Base-by-base conservation (phyloP, 2,113 vertebrate genomes). In the Myiozetetes cayanensis region DNA sequence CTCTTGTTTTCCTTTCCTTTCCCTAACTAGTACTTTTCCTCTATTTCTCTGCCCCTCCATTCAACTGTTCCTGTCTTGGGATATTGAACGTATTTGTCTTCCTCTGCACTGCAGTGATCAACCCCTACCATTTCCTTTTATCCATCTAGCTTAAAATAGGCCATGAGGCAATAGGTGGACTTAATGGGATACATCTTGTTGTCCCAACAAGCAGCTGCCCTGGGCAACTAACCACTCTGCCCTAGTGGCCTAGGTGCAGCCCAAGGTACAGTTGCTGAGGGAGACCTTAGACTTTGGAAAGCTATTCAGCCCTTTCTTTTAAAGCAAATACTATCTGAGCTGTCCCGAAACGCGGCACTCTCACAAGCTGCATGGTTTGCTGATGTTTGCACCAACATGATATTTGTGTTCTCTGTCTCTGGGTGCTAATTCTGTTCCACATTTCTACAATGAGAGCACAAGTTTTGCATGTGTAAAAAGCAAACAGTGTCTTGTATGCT, bases 281-380 rank as follows among this genome's bases (percentile, higher is more conserved):
- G 67, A 66, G 25, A 77, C 41, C 43, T 88, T 22, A 16, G 30
- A 28, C 43, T 49, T 41, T 24, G 22, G 37, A 63, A 58, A 74
- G 52, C 28, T 59, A 12, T 7, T 89, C 56, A 89, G 27, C 11
- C 35, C 35, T 68, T 94, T 71, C 18, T 84, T 80, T 71, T 55
- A 28, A 23, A 67, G 47, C 47, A 77, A 11, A 12, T 49, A 3
- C 2, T 73, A 27, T 27, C 22, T 59, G 50, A 56, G 33, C 46
- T 71, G 10, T 14, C 0, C 0, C 22, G 79, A 8, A 46, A 11
- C 1, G 2, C 0, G 0, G 28, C 19, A 6, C 46, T 70, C 27
- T 76, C 28, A 5, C 18, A 30, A 39, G 43, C 63, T 80, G 53
- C 30, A 0, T 14, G 68, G 49, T 58, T 56, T 94, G 66, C 83